phyloP scores from a whole-genome alignment of 2,113 vertebrate species.

The Solea solea region DNA sequence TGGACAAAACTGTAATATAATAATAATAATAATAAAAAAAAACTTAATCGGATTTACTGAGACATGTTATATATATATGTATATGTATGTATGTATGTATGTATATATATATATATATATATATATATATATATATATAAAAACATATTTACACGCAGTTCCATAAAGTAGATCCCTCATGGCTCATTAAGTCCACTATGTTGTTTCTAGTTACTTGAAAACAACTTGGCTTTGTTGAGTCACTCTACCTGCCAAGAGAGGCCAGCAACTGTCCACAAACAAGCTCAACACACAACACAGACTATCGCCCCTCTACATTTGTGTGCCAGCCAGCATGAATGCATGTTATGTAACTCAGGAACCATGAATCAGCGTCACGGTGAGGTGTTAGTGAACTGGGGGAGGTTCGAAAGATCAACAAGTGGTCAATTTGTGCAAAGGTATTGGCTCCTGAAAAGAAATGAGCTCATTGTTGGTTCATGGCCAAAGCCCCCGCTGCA shows the following conservation, averaged over 20 bases:
- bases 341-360: slow-evolving; percentile 67
- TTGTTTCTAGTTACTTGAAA: background rate
- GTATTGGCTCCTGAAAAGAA: slow-evolving; percentile 61
- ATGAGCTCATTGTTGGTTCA: slow-evolving; percentile 81
- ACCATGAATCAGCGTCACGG: slow-evolving; percentile 73
- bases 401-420: slow-evolving; percentile 60
- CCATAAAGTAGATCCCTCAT: no score
- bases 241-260: slow-evolving; percentile 28
- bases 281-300: slow-evolving; percentile 19
- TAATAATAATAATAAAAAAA: no score
- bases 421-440: slow-evolving; percentile 55
- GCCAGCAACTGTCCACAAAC: slow-evolving; percentile 30
- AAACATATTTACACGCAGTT: no score
- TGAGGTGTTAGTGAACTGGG: slow-evolving; percentile 38
- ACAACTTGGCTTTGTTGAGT: slow-evolving; percentile 3
- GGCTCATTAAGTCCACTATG: background rate
- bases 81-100: no score
- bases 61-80: no score
- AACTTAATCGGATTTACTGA: no score
- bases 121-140: no score
- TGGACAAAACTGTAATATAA: no score
- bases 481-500: slow-evolving; percentile 72
- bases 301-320: slow-evolving; percentile 15
- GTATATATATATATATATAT: no score
- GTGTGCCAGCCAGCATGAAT: slow-evolving; percentile 51